These are phyloP conservation scores for Cylindroiulus punctatus DNA, from an alignment of 2,888 invertebrate species.

Conservation along the genomic window DNA sequence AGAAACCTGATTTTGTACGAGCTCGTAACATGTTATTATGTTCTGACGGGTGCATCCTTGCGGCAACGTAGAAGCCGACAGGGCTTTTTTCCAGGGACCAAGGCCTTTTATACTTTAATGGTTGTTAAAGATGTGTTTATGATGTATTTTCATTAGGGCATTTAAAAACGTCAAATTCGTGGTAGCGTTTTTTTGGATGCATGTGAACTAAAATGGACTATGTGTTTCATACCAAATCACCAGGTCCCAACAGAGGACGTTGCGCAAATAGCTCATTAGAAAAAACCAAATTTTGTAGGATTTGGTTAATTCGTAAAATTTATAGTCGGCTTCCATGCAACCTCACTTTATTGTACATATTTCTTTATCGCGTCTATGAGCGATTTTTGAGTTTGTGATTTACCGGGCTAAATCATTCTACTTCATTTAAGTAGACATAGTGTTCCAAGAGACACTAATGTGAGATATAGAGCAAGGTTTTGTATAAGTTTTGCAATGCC, in stretches of 20 bases:
- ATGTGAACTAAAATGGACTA: not conserved
- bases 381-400: not conserved
- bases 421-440: no score
- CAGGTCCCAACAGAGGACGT: no score
- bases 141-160: conserved; percentile 1
- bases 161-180: not conserved
- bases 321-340: not conserved
- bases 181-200: not conserved
- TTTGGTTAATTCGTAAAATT: not conserved
- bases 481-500: no score
- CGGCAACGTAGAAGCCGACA: not conserved
- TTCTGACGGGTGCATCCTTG: conserved; percentile 39
- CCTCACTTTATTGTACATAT: not conserved
- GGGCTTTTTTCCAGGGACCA: conserved; percentile 32
- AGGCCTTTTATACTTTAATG: conserved; percentile 24
- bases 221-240: no score
- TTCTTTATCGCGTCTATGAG: not conserved
- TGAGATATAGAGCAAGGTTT: no score
- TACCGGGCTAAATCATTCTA: not conserved
- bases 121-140: conserved; percentile 37
- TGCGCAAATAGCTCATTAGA: no score
- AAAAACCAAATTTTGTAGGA: no score
- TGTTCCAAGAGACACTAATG: no score
- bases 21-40: not conserved
- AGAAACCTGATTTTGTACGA: not conserved